Conservation (phyloP, 2,113 vertebrate species). For the Ailuropoda melanoleuca region DNA sequence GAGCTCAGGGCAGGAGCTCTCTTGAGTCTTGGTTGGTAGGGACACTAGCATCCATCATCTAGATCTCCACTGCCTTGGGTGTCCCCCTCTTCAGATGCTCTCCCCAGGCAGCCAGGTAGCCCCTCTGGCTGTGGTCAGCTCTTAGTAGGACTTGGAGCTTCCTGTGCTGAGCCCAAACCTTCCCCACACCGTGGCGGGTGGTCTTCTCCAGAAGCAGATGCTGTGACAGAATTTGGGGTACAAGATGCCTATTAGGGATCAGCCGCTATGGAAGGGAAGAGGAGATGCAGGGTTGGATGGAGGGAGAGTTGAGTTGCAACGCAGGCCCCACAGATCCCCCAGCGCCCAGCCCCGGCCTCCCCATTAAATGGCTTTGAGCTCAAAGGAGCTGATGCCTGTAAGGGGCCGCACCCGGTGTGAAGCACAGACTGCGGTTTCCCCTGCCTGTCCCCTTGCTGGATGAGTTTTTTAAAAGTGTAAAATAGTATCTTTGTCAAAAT, state of each 20-base stretch:
- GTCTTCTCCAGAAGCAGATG: not conserved
- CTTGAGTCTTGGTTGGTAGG: not conserved
- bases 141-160: not conserved
- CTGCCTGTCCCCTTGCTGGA: not conserved
- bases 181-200: not conserved
- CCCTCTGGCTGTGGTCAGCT: not conserved
- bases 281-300: not conserved
- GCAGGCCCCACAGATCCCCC: not conserved
- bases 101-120: not conserved
- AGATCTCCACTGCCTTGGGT: not conserved
- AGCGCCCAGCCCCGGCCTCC: accelerated
- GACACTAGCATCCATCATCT: not conserved
- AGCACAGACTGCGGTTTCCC: not conserved
- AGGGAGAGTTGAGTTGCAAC: not conserved
- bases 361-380: not conserved
- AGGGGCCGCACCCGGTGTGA: not conserved
- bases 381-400: not conserved
- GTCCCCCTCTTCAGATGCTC: not conserved
- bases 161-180: not conserved
- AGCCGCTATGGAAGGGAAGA: not conserved
- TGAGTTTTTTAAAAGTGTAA: not conserved
- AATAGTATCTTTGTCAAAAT: not conserved
- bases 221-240: not conserved
- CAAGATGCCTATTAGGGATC: not conserved
- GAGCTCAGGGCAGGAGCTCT: not conserved